A percentile compares a stretch with the other conserved stretches of the same genome.
Evolutionary conservation across 1,140 invertebrate genomes (phyloP).

Genomic region (Chrysoperla carnea): DNA sequence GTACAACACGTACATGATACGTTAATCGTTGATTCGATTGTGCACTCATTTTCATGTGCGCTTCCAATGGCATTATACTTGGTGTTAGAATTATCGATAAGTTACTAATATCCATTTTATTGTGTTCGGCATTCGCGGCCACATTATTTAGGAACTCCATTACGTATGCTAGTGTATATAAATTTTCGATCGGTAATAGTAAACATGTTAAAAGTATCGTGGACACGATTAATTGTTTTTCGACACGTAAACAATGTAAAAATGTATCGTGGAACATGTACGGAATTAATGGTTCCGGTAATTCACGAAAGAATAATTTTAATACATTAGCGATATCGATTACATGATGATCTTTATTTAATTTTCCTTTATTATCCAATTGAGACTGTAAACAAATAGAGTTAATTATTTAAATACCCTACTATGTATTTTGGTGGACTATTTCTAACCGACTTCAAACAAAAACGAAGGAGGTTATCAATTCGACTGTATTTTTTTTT

Average conservation of each 20-base stretch:
- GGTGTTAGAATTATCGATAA: constrained; percentile 65
- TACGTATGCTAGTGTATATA: constrained; percentile 48
- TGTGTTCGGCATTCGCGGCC: constrained; percentile 37
- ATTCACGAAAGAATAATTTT: constrained; percentile 62
- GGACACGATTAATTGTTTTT: constrained; percentile 23
- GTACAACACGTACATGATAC: constrained; percentile 38
- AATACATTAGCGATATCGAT: constrained; percentile 68
- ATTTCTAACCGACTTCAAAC: too few relatives aligned
- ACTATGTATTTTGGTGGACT: neutral
- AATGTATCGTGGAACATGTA: constrained; percentile 53
- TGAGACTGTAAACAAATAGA: constrained; percentile 29
- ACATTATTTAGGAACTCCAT: constrained; percentile 47
- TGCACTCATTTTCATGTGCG: constrained; percentile 15
- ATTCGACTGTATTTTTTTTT: too few relatives aligned
- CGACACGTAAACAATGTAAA: constrained; percentile 40
- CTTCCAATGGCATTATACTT: constrained; percentile 59
- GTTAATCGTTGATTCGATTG: constrained; percentile 37
- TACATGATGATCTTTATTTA: constrained; percentile 46
- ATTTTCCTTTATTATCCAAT: constrained; percentile 41
- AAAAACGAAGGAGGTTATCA: too few relatives aligned
- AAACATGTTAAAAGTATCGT: constrained; percentile 42
- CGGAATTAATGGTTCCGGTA: constrained; percentile 68
- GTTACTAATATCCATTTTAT: constrained; percentile 68
- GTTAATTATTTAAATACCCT: constrained; percentile 3
- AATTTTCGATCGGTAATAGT: constrained; percentile 38